These are phyloP conservation scores for Pyrrhosoma nymphula DNA, from an alignment of 2,888 invertebrate species.

Conservation along the genomic window DNA sequence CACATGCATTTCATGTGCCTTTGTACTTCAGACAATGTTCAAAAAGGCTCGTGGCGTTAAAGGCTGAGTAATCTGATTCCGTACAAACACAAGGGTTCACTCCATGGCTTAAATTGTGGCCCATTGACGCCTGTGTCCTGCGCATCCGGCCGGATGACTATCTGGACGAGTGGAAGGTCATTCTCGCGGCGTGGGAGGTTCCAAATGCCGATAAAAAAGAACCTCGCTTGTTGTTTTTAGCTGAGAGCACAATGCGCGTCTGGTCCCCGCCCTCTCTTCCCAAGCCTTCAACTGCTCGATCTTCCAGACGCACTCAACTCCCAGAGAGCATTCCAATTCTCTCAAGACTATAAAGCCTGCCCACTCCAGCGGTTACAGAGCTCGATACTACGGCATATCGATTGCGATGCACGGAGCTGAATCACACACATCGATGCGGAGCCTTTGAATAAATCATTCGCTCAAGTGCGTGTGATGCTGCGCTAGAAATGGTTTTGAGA, in stretches of 20 bases:
- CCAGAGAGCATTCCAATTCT: background rate
- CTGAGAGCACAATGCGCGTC: background rate
- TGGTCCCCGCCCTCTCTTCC: background rate
- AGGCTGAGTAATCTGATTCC: background rate
- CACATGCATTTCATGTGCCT: background rate
- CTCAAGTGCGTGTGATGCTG: no score
- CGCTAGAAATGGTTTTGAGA: no score
- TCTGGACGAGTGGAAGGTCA: background rate
- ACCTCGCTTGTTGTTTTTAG: slow-evolving; percentile 4
- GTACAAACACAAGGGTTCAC: background rate
- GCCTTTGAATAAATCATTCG: no score
- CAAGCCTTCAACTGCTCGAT: no score
- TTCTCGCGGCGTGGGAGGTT: background rate
- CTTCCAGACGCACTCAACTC: no score
- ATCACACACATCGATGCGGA: background rate
- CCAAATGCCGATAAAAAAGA: background rate
- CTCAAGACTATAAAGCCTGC: background rate
- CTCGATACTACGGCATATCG: no score
- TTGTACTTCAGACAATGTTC: slow-evolving; percentile 21
- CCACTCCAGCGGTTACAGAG: no score
- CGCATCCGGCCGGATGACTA: slow-evolving; percentile 23
- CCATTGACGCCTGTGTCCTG: slow-evolving; percentile 17
- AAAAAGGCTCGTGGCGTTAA: background rate
- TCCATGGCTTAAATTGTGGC: background rate
- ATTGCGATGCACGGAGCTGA: background rate